Evolutionary conservation across 2,113 vertebrate species (phyloP).

Genomic region (Laticauda colubrina): DNA sequence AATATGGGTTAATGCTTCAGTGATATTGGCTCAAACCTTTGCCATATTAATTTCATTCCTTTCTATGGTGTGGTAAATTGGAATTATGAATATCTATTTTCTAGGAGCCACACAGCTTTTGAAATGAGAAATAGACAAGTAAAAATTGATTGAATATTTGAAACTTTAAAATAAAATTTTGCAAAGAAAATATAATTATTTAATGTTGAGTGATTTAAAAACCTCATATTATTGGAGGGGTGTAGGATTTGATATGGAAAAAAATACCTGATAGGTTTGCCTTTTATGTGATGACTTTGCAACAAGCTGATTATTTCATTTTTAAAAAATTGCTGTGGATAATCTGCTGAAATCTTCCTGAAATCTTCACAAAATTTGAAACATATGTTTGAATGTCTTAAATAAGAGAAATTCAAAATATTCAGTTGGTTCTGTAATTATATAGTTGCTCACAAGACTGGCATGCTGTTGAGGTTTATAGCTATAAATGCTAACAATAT

Average conservation of each 20-base stretch:
- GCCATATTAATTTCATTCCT: not conserved
- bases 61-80: not conserved
- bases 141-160: constrained; percentile 31
- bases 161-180: not conserved
- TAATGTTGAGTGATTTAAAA: not conserved
- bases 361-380: constrained; percentile 59
- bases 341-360: constrained; percentile 47
- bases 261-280: constrained; percentile 16
- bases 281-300: constrained; percentile 39
- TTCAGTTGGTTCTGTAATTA: constrained; percentile 68
- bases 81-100: not conserved
- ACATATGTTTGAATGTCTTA: constrained; percentile 68
- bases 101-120: not conserved
- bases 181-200: constrained; percentile 2
- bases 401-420: constrained; percentile 52
- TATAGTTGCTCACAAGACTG: constrained; percentile 46
- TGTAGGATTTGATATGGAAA: constrained; percentile 59
- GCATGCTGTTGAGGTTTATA: constrained; percentile 54
- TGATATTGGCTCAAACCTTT: not conserved
- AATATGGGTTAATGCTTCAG: not conserved
- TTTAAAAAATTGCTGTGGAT: constrained; percentile 59
- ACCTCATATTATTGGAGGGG: constrained; percentile 33
- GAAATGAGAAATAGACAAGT: not conserved
- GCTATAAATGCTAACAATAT: constrained; percentile 43
- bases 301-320: constrained; percentile 61